Base-by-base conservation (phyloP, 2,888 invertebrate genomes). In the Scrobipalpa costella region DNA sequence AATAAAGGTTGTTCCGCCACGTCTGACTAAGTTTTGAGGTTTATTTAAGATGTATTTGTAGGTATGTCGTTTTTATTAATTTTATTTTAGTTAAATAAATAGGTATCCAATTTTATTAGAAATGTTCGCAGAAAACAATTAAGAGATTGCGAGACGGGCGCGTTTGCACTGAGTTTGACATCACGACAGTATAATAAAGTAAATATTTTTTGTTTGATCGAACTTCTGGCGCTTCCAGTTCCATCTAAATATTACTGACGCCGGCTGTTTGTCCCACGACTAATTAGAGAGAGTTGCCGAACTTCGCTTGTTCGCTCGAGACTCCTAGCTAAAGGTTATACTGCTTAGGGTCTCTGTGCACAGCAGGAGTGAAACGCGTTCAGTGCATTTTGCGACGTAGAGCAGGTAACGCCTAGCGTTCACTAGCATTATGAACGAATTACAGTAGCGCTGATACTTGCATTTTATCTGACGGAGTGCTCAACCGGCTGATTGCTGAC, bases 281-380 rank as follows among this genome's bases (percentile, higher is more conserved):
- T 84, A 84, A 84, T 84, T 84, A 84, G 80, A 77, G 76, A 71
- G 79, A 83, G 77, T 84, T 83, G 67, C 71, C 66, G 64, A 76
- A 82, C 74, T 80, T 77, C 71, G 77, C 71, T 75, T 73, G 74
- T 73, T 75, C 77, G 71, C 73, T 75, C 73, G 73, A 68, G 68
- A 72, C 73, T 67, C 67, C 67, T 21, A 73, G 73, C 73, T 74
- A 74, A 27, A 76, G 77, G 76, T 70, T 77, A 69, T 74, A 69
- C n/a, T 15, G 44, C n/a, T 44, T 44, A 44, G 44, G 15, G 44
- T 15, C 11, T 36, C 36, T 1, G 36, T 11, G 7, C 9, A 36
- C 36, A 36, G 36, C 1, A 36, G 36, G 36, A 27, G 27, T 27
- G 2, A 27, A 5, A n/a, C n/a, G 27, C 27, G 27, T 5, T 27